Percentiles rank a stretch among this genome's conserved stretches.
These are phyloP conservation scores for Athalia circularis DNA, from an alignment of 2,888 invertebrate genomes.

Conservation along the genomic window DNA sequence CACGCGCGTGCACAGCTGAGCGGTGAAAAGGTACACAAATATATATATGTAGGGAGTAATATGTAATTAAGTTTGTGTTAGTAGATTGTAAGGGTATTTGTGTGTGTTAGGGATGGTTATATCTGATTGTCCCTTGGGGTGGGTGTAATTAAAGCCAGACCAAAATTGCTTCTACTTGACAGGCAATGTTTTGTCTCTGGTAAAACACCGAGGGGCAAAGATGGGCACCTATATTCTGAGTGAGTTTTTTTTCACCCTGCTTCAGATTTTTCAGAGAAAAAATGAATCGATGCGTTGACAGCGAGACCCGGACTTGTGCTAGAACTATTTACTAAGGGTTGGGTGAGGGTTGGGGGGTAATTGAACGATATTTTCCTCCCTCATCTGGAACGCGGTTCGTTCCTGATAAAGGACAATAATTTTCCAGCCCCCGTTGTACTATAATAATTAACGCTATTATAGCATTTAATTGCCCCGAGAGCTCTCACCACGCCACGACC, in stretches of 20 bases:
- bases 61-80: slow-evolving; percentile 7
- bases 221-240: too few relatives aligned
- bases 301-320: too few relatives aligned
- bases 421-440: slow-evolving; percentile 55
- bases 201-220: slow-evolving; percentile 6
- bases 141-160: slow-evolving; percentile 66
- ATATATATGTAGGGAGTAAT: slow-evolving; percentile 8
- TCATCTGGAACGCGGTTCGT: not conserved
- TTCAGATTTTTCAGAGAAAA: too few relatives aligned
- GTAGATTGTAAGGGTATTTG: slow-evolving; percentile 52
- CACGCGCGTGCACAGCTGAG: slow-evolving; percentile 21
- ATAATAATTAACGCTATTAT: slow-evolving; percentile 67
- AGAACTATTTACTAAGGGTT: not conserved
- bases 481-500: slow-evolving; percentile 53
- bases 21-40: slow-evolving; percentile 4
- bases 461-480: slow-evolving; percentile 66
- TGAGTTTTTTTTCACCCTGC: not conserved
- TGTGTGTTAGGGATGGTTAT: slow-evolving; percentile 59
- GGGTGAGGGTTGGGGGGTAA: not conserved
- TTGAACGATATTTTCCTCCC: not conserved
- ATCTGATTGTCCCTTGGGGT: slow-evolving; percentile 64
- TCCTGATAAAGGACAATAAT: slow-evolving; percentile 56
- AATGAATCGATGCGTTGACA: not conserved
- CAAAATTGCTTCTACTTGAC: slow-evolving; percentile 60
- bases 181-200: slow-evolving; percentile 54